Evolutionary conservation across 2,888 invertebrate genomes (phyloP).

Genomic region (Netelia virgata): DNA sequence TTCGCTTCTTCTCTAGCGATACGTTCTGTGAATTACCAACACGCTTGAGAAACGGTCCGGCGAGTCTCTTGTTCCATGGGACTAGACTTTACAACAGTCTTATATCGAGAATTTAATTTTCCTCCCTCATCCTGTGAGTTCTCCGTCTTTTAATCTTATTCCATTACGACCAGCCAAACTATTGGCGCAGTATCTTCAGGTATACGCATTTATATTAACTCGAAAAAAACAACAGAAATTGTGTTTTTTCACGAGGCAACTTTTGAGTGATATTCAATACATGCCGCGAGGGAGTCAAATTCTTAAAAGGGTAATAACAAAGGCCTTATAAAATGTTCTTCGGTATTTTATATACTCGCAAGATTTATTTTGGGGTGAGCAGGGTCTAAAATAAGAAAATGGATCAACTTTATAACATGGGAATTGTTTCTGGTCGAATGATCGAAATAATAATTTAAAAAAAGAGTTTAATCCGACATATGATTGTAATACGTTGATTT

Average conservation of each 20-base stretch:
- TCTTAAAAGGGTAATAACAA: too few relatives aligned
- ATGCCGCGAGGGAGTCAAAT: too few relatives aligned
- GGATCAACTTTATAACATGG: too few relatives aligned
- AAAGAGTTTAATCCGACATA: too few relatives aligned
- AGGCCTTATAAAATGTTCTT: too few relatives aligned
- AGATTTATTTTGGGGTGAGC: too few relatives aligned
- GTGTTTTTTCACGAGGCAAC: not conserved
- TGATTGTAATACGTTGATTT: too few relatives aligned
- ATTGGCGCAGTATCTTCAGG: not conserved
- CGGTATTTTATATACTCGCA: too few relatives aligned
- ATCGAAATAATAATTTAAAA: not conserved
- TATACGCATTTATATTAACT: not conserved
- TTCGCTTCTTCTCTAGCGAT: not conserved
- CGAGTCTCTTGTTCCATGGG: not conserved
- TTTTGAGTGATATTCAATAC: not conserved
- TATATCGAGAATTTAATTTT: constrained; percentile 42
- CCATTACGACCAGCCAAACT: not conserved
- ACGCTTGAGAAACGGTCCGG: not conserved
- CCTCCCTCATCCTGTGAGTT: constrained; percentile 8
- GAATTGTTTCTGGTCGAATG: not conserved
- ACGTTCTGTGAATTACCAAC: not conserved
- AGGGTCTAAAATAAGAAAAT: too few relatives aligned
- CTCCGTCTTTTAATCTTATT: constrained; percentile 15
- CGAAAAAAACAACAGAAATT: not conserved
- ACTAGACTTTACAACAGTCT: constrained; percentile 13